phyloP scores from a whole-genome alignment of 2,113 vertebrate species.

The Apodemus speciosus region DNA sequence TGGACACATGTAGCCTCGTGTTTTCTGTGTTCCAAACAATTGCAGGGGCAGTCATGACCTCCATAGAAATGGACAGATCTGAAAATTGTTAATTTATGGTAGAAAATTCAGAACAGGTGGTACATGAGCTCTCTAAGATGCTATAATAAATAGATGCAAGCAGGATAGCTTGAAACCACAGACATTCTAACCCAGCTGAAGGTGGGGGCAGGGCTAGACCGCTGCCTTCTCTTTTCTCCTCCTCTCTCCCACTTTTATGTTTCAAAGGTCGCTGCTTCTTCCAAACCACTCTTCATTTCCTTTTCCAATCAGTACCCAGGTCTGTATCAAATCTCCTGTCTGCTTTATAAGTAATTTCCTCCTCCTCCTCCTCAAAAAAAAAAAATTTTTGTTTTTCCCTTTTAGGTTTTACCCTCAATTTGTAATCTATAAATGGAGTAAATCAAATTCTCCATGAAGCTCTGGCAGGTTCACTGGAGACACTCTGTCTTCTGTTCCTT shows the following conservation, averaged over 20 bases:
- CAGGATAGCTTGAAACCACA: not conserved
- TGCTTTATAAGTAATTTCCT: not conserved
- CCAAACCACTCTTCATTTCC: not conserved
- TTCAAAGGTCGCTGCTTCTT: not conserved
- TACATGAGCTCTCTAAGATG: not conserved
- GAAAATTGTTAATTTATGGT: slow-evolving; percentile 49
- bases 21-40: slow-evolving; percentile 5
- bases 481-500: not conserved
- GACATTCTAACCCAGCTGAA: not conserved
- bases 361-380: not conserved
- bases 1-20: not conserved
- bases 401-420: not conserved
- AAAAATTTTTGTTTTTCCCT: not conserved
- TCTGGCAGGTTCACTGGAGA: not conserved
- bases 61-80: slow-evolving; percentile 13
- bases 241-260: not conserved
- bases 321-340: not conserved
- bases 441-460: not conserved
- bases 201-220: not conserved
- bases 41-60: not conserved
- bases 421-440: not conserved
- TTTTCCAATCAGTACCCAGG: not conserved
- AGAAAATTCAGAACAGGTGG: not conserved
- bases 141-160: not conserved
- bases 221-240: not conserved